Evolutionary conservation across 2,888 invertebrate species (phyloP), one percentile per base, ranked within the genome.

Genomic region (Acrobasis repandana): DNA sequence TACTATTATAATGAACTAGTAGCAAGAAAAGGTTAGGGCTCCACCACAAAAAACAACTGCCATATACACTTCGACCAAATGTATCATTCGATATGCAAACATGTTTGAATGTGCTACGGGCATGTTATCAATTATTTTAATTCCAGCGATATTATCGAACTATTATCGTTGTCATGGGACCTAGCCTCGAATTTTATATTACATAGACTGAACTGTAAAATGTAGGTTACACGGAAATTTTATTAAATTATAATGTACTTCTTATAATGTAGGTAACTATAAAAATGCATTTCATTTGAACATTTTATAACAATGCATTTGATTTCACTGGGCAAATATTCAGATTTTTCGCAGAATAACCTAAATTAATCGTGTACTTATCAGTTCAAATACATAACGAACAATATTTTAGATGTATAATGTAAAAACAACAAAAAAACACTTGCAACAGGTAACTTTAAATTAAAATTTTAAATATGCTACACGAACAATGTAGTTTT

Each of bases 321-420:
- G 3, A 43, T 43, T 6, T 8, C 4, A 28, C 28, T 28, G 43
- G 9, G n/a, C 28, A 52, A 1, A 52, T 14, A 51, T 33, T 9
- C 15, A 15, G 1, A 52, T 16, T 36, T 36, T 36, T 1, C 11
- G 16, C 16, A 16, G 36, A 36, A 14, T 52, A 11, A 10, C 28
- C 14, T 28, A 28, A 28, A 14, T 11, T 33, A 20, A 20, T 4
- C 2, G n/a, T 52, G 52, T 52, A 52, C 52, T 52, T 36, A 16
- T 36, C 36, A 52, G 51, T 15, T 51, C 33, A 33, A 50, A 52
- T 16, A 15, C n/a, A 51, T 34, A 51, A 50, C 14, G 2, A 51
- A 51, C 50, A 28, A 43, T 43, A 43, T n/a, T 11, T 5, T 14
- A 36, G 43, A 14, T 14, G 4, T 43, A 11, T 51, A n/a, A n/a